Conservation (phyloP, 2,888 invertebrate species). For the Tupiocoris notatus region DNA sequence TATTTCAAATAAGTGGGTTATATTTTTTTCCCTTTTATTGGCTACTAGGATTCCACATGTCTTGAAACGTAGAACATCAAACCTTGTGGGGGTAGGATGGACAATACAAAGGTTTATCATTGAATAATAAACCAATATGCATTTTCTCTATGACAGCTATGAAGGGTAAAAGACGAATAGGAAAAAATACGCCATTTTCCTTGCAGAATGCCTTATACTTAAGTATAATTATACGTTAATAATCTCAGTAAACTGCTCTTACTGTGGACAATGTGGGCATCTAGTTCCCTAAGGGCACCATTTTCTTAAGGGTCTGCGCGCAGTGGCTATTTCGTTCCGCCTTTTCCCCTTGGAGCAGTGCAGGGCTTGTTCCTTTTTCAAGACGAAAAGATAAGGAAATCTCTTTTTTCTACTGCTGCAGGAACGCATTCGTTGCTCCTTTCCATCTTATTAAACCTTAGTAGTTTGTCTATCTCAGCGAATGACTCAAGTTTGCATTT, state of each 20-base stretch:
- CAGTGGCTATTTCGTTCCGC: background rate
- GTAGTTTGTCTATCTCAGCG: background rate
- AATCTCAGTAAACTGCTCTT: slow-evolving; percentile 20
- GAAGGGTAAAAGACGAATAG: too few species aligned
- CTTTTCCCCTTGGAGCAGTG: background rate
- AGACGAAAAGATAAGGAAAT: background rate
- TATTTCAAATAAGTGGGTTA: too few species aligned
- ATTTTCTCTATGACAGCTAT: too few species aligned
- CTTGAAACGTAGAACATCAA: too few species aligned
- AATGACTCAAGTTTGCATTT: background rate
- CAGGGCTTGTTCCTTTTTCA: background rate
- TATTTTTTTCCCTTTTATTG: too few species aligned
- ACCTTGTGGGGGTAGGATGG: too few species aligned
- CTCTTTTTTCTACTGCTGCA: background rate
- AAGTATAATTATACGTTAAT: slow-evolving; percentile 31
- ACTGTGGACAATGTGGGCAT: background rate
- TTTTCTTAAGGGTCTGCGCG: slow-evolving; percentile 13
- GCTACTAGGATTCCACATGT: too few species aligned
- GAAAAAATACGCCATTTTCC: too few species aligned
- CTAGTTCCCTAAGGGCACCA: slow-evolving; percentile 10
- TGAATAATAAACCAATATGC: too few species aligned
- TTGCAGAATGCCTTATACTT: background rate
- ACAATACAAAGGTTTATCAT: too few species aligned
- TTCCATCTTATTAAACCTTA: background rate
- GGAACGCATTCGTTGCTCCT: background rate